A percentile compares a stretch with the other conserved stretches of the same genome.
These are phyloP conservation scores for Albula glossodonta DNA, from an alignment of 2,113 vertebrate species.

Conservation along the genomic window DNA sequence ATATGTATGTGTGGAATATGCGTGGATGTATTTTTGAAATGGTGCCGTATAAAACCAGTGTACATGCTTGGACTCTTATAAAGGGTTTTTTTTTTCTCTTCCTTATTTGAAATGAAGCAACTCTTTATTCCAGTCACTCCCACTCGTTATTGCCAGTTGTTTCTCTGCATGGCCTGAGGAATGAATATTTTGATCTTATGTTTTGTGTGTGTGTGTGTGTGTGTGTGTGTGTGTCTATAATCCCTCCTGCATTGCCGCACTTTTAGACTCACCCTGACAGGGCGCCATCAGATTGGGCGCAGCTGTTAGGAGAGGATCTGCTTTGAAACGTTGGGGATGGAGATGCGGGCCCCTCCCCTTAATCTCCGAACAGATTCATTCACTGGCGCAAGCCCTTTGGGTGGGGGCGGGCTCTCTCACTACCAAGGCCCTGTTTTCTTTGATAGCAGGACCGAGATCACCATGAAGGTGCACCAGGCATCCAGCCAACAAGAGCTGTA, in stretches of 20 bases:
- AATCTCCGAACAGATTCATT: constrained; percentile 60
- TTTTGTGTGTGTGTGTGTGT: constrained; percentile 6
- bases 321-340: constrained; percentile 68
- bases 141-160: not conserved
- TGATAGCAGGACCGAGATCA: constrained; percentile 15
- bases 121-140: not conserved
- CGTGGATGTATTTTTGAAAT: not conserved
- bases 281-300: constrained; percentile 70
- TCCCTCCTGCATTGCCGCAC: constrained; percentile 59
- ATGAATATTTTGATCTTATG: constrained; percentile 14
- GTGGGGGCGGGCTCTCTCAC: not conserved
- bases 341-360: constrained; percentile 68
- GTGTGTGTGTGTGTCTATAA: constrained; percentile 45
- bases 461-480: constrained; percentile 1
- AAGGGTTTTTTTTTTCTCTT: not conserved
- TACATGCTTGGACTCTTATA: not conserved
- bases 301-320: constrained; percentile 71
- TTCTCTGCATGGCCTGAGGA: not conserved
- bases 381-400: constrained; percentile 30
- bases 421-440: constrained; percentile 2
- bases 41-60: not conserved
- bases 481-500: constrained; percentile 7
- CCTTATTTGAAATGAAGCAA: not conserved
- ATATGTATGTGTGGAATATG: not conserved
- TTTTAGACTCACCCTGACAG: constrained; percentile 66